Evolutionary conservation across 2,113 vertebrate species (phyloP).

Genomic region (Vombatus ursinus): DNA sequence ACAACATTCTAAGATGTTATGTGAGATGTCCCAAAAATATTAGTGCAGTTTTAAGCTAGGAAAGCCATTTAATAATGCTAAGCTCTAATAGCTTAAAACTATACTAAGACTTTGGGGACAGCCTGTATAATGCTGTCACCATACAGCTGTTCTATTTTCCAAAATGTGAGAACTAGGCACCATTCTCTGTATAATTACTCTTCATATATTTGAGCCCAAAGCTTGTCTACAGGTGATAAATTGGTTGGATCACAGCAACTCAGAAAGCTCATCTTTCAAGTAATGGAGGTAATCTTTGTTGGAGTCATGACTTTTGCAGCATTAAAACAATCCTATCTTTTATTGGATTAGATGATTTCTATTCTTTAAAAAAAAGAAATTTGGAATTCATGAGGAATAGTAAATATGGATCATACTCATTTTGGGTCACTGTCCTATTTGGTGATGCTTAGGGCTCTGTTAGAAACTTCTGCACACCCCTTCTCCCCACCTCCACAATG

Average conservation of each 20-base stretch:
- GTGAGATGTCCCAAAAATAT: background rate
- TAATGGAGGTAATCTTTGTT: background rate
- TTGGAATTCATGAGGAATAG: background rate
- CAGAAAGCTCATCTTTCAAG: background rate
- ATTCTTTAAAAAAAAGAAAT: background rate
- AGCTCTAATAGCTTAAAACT: background rate
- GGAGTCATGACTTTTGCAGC: background rate
- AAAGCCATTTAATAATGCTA: background rate
- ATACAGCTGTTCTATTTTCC: background rate
- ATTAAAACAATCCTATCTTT: background rate
- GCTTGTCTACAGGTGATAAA: background rate
- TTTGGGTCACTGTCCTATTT: background rate
- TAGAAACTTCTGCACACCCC: background rate
- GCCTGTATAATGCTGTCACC: background rate
- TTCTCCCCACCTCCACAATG: background rate
- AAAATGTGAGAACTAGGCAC: background rate
- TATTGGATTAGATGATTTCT: background rate
- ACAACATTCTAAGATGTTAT: background rate
- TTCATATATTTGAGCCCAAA: background rate
- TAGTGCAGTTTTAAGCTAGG: background rate
- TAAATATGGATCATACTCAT: background rate
- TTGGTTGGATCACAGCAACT: background rate
- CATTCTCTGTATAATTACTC: background rate
- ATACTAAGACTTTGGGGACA: background rate
- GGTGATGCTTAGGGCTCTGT: background rate